Base-by-base conservation (phyloP, 2,888 invertebrate species). In the Thalpophila matura region DNA sequence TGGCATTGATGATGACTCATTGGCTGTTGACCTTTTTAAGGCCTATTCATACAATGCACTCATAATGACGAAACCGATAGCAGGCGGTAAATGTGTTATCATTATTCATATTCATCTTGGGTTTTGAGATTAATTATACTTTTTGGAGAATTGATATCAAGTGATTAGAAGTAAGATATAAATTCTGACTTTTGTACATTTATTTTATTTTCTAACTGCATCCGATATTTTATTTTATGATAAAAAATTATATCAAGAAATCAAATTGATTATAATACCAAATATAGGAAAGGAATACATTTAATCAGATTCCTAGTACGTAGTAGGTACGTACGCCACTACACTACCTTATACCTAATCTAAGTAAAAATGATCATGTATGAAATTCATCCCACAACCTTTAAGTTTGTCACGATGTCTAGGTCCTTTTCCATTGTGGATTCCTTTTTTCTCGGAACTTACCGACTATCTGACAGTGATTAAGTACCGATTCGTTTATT, bases 21-120 rank as follows among this genome's bases (percentile, higher is more conserved):
- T 85, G 86, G 86, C 83, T 87, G 84, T 86, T 86, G 86, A 88
- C 87, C 88, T 86, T 85, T n/a, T 81, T 69, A 77, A 68, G 77
- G 80, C 76, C 79, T 74, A 81, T 75, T 76, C 76, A 79, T 77
- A 68, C 74, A 72, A 55, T 33, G 47, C 38, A 59, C 65, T 64
- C 26, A 29, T 56, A 63, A 59, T 57, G 42, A 61, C 57, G 46
- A 55, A 67, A 60, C 63, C 45, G 65, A 74, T 69, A 72, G 57
- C 65, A 63, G 49, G 31, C 46, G 54, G 74, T 63, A 77, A 74
- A 77, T 74, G 40, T 64, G 74, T 74, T 78, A 80, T 65, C 55
- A 71, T 67, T 72, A 69, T 81, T 64, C 43, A 70, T 66, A 61
- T 50, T 37, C 51, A 54, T 63, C 16, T 43, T 22, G n/a, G 4